Evolutionary conservation across 2,888 invertebrate species (phyloP).

Genomic region (Lacanobia oleracea): DNA sequence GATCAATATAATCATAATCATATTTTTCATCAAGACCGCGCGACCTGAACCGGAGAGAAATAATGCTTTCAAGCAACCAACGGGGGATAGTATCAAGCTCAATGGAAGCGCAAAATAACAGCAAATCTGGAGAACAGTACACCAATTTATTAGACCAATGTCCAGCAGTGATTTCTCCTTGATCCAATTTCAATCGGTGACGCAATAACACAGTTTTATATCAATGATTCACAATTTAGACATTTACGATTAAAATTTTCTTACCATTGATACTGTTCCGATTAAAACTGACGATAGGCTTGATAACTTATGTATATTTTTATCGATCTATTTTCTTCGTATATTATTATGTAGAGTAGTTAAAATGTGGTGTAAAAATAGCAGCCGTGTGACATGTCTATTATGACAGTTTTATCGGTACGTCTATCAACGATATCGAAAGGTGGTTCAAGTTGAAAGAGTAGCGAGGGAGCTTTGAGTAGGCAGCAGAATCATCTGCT

Average conservation of each 20-base stretch:
- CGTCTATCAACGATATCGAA: slow-evolving; percentile 73
- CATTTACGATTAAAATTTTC: slow-evolving; percentile 21
- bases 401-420: slow-evolving; percentile 81
- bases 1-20: too few relatives aligned
- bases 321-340: slow-evolving; percentile 42
- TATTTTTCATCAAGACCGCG: too few relatives aligned
- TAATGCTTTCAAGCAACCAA: too few relatives aligned
- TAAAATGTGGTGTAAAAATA: slow-evolving; percentile 59
- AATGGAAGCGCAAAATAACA: not conserved
- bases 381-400: slow-evolving; percentile 76
- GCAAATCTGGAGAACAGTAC: not conserved
- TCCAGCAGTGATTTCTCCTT: slow-evolving; percentile 16
- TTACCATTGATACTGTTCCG: slow-evolving; percentile 15
- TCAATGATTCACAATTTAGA: slow-evolving; percentile 21
- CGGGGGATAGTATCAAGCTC: too few relatives aligned
- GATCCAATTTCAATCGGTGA: slow-evolving; percentile 28
- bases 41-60: too few relatives aligned
- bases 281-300: slow-evolving; percentile 31
- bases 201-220: not conserved
- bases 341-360: slow-evolving; percentile 16
- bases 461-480: not conserved
- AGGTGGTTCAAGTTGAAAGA: slow-evolving; percentile 58
- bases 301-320: slow-evolving; percentile 23
- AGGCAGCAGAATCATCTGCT: not conserved
- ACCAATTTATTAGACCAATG: not conserved